Base-by-base conservation (phyloP, 2,888 invertebrate genomes). In the Callyntrura guangdongensis region DNA sequence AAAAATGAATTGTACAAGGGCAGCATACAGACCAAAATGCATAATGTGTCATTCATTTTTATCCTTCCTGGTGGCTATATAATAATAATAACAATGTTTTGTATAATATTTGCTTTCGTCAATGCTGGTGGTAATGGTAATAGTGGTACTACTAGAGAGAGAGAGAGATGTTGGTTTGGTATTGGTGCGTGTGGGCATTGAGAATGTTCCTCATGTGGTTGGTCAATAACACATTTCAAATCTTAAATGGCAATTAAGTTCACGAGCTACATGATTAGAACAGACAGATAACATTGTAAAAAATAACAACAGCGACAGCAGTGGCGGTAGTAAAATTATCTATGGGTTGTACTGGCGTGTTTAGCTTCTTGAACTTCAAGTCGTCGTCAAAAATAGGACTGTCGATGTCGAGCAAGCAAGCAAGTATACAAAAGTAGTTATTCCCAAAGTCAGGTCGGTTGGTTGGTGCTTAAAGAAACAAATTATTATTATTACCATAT, bases 1-100 rank as follows among this genome's bases (percentile, higher is more conserved):
- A 84, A 81, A 86, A 87, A 81, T 87, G 81, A 87, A n/a, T 61
- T 74, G 64, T 14, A 86, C 86, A 86, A 86, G 86, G 86, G 77
- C 86, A 64, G 25, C 85, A 17, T 11, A 64, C 22, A 53, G 25
- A 64, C 45, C 45, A 49, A 77, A 49, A 53, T 69, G 25, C 36
- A 27, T 53, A 25, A 81, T 27, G 36, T 59, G 36, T 82, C 59
- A 20, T 53, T n/a, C 22, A 47, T 8, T 59, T 74, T 74, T 74
- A 77, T 86, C 79, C 86, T 86, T 86, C 86, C 86, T 86, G 61
- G 86, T 77, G 49, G 64, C n/a, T 17, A 36, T 36, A 36, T 36
- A 36, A 36, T 36, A 36, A 36, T 36, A 27, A 64, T 12, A 14
- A 20, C 27, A 59, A 59, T 67, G 36, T 69, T 69, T 22, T 69